A percentile compares a stretch with the other conserved stretches of the same genome.
Evolutionary conservation across 2,888 invertebrate genomes (phyloP).

Genomic region (Tipula vernalis): DNA sequence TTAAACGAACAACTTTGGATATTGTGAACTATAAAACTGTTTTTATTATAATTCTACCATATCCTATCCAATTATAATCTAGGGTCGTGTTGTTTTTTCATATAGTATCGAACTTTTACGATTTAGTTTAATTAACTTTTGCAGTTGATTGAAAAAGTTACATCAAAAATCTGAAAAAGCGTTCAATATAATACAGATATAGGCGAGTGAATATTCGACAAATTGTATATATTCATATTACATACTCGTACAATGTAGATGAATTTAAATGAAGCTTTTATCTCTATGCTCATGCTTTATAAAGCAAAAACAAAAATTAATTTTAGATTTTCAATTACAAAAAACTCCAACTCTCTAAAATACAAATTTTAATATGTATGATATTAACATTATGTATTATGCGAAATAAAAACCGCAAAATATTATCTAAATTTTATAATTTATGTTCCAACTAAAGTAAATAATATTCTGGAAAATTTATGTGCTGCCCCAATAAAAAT

Average conservation of each 20-base stretch:
- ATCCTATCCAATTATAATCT: no score
- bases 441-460: neutral
- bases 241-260: no score
- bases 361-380: neutral
- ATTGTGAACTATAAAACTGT: no score
- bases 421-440: neutral
- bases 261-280: no score
- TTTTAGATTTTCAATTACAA: neutral
- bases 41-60: no score
- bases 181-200: neutral
- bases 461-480: neutral
- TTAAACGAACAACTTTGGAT: no score
- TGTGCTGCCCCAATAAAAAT: neutral
- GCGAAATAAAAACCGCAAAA: neutral
- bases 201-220: neutral
- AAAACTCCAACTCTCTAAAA: neutral
- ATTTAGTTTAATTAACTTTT: neutral
- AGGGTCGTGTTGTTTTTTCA: no score
- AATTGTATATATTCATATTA: neutral
- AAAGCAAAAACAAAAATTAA: neutral
- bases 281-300: neutral
- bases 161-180: neutral
- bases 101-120: no score
- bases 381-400: neutral
- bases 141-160: neutral